phyloP scores from a whole-genome alignment of 2,888 invertebrate species.

The Platycheirus albimanus region DNA sequence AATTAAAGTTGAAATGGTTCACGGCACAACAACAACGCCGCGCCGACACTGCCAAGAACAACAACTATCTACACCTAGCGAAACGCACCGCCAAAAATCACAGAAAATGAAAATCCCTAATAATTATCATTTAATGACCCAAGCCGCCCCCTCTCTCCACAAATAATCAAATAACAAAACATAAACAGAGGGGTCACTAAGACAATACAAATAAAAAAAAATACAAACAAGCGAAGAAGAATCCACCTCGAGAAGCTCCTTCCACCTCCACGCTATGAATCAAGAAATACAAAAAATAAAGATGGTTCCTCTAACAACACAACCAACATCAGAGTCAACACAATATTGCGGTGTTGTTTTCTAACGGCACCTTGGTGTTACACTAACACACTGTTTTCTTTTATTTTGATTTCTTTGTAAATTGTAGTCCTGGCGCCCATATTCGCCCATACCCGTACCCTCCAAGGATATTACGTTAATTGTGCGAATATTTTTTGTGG shows the following conservation, averaged over 20 bases:
- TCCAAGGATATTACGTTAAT: conserved; percentile 64
- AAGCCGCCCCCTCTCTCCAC: not conserved
- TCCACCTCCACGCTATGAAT: conserved; percentile 13
- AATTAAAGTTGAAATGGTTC: conserved; percentile 58
- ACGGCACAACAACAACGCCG: conserved; percentile 46
- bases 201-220: conserved; percentile 15
- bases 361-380: conserved; percentile 27
- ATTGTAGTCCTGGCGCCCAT: conserved; percentile 4
- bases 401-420: conserved; percentile 1
- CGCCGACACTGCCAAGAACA: too few species aligned
- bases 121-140: conserved; percentile 70
- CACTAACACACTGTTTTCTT: not conserved
- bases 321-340: too few species aligned
- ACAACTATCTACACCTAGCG: too few species aligned
- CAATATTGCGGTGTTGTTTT: conserved; percentile 18
- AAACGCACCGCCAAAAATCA: conserved; percentile 67
- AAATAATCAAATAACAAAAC: too few species aligned
- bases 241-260: not conserved
- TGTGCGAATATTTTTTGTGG: conserved; percentile 55
- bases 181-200: conserved; percentile 20
- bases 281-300: not conserved
- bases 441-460: too few species aligned
- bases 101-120: conserved; percentile 53
- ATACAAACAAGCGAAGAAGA: too few species aligned
- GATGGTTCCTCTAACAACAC: conserved; percentile 1